Evolutionary conservation across 2,888 invertebrate genomes (phyloP), one percentile per base, ranked within the genome.

Genomic region (Tortricodes alternella): DNA sequence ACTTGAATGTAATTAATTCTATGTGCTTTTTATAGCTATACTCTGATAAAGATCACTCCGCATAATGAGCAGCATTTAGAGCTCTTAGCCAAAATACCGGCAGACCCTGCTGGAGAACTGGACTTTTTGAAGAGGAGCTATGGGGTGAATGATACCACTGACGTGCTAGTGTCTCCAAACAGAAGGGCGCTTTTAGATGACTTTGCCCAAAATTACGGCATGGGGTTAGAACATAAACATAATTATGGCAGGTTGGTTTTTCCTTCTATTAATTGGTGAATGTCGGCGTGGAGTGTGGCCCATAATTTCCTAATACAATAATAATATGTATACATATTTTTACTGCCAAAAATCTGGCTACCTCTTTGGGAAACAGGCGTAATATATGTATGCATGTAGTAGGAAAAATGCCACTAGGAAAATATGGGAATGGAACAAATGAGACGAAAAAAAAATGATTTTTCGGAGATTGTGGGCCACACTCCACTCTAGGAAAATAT

Each of bases 211-310:
- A 21, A 61, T 2, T 65, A 74, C 6, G 57, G 73, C 1, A 53
- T 88, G n/a, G 38, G 46, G 0, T 58, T 76, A 21, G 73, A 80
- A 44, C 61, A 76, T 0, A 83, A 78, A 53, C 57, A 71, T 4
- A 67, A 84, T 57, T 89, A 89, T 68, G 87, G 88, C 55, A 80
- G 83, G 89, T 27, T 27, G 8, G n/a, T n/a, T n/a, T n/a, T n/a
- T n/a, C n/a, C n/a, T n/a, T n/a, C n/a, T n/a, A n/a, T n/a, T n/a
- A n/a, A n/a, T n/a, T n/a, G n/a, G n/a, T n/a, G n/a, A n/a, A n/a
- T n/a, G n/a, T n/a, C n/a, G n/a, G n/a, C n/a, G n/a, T n/a, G n/a
- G n/a, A n/a, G n/a, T n/a, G n/a, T n/a, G n/a, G n/a, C n/a, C n/a
- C n/a, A n/a, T n/a, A n/a, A n/a, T n/a, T n/a, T n/a, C n/a, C n/a